These are phyloP conservation scores for Archips crataeganus DNA, from an alignment of 2,888 invertebrate genomes.

Conservation along the genomic window DNA sequence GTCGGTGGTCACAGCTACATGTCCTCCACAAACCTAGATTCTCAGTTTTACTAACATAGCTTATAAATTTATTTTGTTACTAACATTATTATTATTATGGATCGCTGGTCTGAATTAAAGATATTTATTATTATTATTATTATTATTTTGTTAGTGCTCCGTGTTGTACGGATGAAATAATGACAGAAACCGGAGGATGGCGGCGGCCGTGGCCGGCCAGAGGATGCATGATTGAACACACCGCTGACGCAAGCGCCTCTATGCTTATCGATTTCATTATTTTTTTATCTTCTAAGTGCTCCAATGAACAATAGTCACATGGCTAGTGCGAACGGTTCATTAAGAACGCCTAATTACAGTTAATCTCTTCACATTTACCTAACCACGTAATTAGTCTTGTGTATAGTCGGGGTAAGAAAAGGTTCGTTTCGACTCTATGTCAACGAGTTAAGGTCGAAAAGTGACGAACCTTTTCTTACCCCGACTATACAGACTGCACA, in stretches of 20 bases:
- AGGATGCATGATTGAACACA: constrained; percentile 71
- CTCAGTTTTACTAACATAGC: no score
- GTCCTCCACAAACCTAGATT: no score
- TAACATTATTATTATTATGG: no score
- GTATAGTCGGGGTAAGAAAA: no score
- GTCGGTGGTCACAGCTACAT: no score
- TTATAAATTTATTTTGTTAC: no score
- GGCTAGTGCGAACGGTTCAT: constrained; percentile 48
- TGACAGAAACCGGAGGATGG: constrained; percentile 4
- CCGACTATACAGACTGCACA: neutral
- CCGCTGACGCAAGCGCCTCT: constrained; percentile 70
- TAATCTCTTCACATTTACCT: constrained; percentile 41
- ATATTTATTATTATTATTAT: no score
- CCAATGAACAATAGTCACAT: constrained; percentile 49
- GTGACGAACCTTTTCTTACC: no score
- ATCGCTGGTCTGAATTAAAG: no score
- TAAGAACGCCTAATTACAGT: constrained; percentile 48
- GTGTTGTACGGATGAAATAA: neutral
- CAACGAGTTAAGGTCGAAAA: no score
- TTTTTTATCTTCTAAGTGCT: constrained; percentile 61
- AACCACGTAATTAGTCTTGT: constrained; percentile 18
- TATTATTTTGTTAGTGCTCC: constrained; percentile 3
- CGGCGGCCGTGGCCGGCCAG: constrained; percentile 36
- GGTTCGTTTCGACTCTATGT: no score
- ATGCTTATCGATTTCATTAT: constrained; percentile 78